A percentile compares a stretch with the other conserved stretches of the same genome.
Evolutionary conservation across 2,797 vertebrate species (phyloP).

Genomic region (Eulemur coronatus): DNA sequence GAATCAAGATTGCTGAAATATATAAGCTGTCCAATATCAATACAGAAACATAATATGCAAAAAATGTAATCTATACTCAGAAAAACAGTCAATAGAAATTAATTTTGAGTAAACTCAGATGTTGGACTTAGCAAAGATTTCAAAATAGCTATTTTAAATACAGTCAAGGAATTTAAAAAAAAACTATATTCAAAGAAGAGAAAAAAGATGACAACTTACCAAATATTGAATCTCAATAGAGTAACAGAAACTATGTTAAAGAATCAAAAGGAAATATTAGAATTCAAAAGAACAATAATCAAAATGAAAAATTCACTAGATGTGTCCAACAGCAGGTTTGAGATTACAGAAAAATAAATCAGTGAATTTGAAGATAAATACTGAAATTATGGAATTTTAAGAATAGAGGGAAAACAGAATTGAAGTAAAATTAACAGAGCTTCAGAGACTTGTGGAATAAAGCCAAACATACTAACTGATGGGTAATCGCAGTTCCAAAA

Average conservation of each 20-base stretch:
- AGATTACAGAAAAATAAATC: background rate
- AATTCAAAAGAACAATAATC: background rate
- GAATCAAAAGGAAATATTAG: background rate
- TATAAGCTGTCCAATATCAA: background rate
- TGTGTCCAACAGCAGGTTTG: background rate
- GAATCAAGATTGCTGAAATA: background rate
- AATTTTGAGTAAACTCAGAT: background rate
- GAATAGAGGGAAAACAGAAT: background rate
- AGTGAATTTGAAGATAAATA: background rate
- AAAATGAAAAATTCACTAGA: background rate
- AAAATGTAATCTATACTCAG: background rate
- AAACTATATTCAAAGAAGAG: background rate
- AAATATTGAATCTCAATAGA: background rate
- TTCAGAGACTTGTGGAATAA: background rate
- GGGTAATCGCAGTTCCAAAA: background rate
- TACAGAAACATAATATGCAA: background rate
- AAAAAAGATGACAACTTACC: background rate
- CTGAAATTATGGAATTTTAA: background rate
- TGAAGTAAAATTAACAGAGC: background rate
- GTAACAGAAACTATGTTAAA: background rate
- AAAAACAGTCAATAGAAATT: background rate
- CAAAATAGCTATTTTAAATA: background rate
- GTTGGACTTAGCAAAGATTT: background rate
- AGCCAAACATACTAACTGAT: background rate
- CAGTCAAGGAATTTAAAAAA: background rate